phyloP scores from a whole-genome alignment of 2,113 vertebrate genomes.

The Pelvicachromis taeniatus region DNA sequence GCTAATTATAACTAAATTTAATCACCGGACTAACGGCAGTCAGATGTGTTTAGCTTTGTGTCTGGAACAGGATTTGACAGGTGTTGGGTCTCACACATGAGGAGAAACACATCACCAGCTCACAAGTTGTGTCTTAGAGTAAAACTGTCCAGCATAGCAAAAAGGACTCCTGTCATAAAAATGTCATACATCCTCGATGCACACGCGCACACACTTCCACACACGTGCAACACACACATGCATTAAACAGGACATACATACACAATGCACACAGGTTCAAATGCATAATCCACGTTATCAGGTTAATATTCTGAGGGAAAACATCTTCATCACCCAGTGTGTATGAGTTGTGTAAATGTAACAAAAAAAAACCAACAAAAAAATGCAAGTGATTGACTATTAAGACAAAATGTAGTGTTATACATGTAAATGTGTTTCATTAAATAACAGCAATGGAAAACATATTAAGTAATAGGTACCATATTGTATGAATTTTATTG shows the following conservation, averaged over 20 bases:
- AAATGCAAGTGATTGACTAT: constrained; percentile 73
- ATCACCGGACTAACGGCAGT: constrained; percentile 20
- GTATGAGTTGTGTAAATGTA: constrained; percentile 79
- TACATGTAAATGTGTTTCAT: constrained; percentile 77
- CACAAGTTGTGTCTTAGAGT: constrained; percentile 69
- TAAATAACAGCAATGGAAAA: constrained; percentile 68
- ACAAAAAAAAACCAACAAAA: constrained; percentile 37
- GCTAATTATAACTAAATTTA: constrained; percentile 20
- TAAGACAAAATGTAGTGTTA: constrained; percentile 75
- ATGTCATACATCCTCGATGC: constrained; percentile 25
- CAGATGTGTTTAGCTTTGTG: constrained; percentile 59
- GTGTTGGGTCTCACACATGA: constrained; percentile 47
- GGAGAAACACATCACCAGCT: constrained; percentile 72
- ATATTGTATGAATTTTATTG: constrained; percentile 74
- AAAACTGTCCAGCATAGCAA: constrained; percentile 73
- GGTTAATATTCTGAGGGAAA: constrained; percentile 54
- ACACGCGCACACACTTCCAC: neutral
- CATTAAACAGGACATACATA: neutral
- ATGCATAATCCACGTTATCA: constrained; percentile 41
- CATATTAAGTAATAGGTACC: constrained; percentile 65
- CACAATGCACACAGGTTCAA: constrained; percentile 12
- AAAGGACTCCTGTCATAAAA: constrained; percentile 58
- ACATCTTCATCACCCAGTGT: constrained; percentile 68
- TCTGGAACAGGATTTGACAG: constrained; percentile 46
- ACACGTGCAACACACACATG: neutral